Base-by-base conservation (phyloP, 2,888 invertebrate species). In the Lymantria monacha region DNA sequence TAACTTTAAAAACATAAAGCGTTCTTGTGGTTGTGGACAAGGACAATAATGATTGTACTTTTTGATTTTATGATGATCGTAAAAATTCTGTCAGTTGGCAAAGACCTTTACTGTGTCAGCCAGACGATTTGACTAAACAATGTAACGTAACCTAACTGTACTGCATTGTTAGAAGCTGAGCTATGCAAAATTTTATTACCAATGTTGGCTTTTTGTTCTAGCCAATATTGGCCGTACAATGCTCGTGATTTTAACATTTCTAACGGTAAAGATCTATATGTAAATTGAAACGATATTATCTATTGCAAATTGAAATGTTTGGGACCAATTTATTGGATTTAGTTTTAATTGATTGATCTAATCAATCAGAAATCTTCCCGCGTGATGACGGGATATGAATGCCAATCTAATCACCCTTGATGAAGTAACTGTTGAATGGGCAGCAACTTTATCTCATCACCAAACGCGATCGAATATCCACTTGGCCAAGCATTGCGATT, bases 111-210 rank as follows among this genome's bases (percentile, higher is more conserved):
- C 13, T 42, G 30, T 49, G 30, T 45, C 48, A 30, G 43, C 13
- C 46, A 57, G 50, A 56, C 44, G 31, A 49, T 60, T 53, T 57
- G 49, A 56, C 59, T 55, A 44, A 61, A 61, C 45, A 48, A 46
- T 57, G 53, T 44, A 57, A 48, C 40, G 43, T 49, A 55, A 59
- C 57, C 55, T 75, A 75, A 75, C 75, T 66, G 73, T 69, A 70
- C 46, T 48, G 46, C 14, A 68, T 66, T 66, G 63, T 68, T 67
- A 59, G 50, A 58, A 55, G 46, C 41, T 43, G 46, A 31, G 44
- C 62, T 64, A 45, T 59, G 61, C 57, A 50, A 63, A 72, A 66
- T 69, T 68, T 67, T 67, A 73, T 61, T 55, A 48, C 57, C 42
- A 14, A 42, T 14, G 44, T 42, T 33, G 37, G 7, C 31, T 44